A percentile compares a stretch with the other conserved stretches of the same genome.
Evolutionary conservation across 2,113 vertebrate species (phyloP).

Genomic region (Formicarius rufipectus): DNA sequence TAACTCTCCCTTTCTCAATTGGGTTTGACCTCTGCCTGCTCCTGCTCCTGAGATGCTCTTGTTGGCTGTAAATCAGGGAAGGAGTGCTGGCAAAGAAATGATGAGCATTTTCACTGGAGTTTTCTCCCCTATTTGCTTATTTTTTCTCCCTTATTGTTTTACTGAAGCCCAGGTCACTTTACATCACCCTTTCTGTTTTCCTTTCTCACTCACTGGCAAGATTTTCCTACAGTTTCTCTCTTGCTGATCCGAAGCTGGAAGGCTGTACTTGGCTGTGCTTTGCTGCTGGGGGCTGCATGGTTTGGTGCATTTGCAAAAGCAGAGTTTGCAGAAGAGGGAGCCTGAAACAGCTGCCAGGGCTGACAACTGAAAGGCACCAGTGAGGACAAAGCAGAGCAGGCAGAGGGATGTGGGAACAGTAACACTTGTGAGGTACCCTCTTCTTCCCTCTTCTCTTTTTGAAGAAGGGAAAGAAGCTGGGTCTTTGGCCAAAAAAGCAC

Average conservation of each 20-base stretch:
- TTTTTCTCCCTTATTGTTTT: neutral
- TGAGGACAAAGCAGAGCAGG: constrained; percentile 30
- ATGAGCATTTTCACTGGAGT: neutral
- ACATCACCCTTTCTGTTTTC: neutral
- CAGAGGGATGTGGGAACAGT: neutral
- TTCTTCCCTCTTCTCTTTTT: neutral
- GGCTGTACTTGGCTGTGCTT: accelerated
- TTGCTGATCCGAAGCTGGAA: accelerated
- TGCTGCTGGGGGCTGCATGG: accelerated
- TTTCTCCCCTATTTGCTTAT: neutral
- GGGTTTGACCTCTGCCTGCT: neutral
- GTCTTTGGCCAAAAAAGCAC: constrained; percentile 21
- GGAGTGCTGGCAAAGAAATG: neutral
- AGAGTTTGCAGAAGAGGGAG: neutral
- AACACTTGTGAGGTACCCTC: neutral
- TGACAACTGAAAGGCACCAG: neutral
- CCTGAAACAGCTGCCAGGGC: neutral
- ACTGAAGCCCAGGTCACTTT: neutral
- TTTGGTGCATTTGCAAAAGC: neutral
- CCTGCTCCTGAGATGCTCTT: neutral
- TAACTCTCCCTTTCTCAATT: neutral
- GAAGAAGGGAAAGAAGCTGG: neutral
- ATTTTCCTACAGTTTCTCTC: neutral
- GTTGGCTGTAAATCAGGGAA: neutral
- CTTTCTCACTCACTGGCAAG: neutral